These are phyloP conservation scores for Nomada fabriciana DNA, from an alignment of 2,888 invertebrate species.

Conservation along the genomic window DNA sequence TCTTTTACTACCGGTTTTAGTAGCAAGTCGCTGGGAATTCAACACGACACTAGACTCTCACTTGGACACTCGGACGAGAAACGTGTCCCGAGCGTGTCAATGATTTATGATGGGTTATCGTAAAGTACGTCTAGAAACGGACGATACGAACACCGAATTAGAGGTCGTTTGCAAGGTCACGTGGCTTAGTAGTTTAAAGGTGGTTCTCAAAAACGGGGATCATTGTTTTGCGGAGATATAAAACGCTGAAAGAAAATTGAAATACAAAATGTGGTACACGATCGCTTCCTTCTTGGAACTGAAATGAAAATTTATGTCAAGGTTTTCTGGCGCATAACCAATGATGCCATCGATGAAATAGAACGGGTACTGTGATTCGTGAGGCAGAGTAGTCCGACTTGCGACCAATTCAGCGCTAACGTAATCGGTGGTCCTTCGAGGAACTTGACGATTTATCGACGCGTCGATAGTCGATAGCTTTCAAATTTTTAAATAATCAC, in stretches of 20 bases:
- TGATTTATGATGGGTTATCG: constrained; percentile 44
- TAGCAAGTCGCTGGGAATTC: constrained; percentile 42
- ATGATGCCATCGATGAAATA: constrained; percentile 39
- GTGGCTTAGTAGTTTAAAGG: constrained; percentile 66
- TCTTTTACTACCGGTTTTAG: constrained; percentile 34
- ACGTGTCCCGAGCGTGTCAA: constrained; percentile 42
- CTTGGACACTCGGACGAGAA: constrained; percentile 21
- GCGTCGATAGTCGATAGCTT: background rate
- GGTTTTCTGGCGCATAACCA: constrained; percentile 29
- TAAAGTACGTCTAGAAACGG: constrained; percentile 39
- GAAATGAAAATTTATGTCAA: constrained; percentile 25
- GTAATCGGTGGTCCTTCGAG: background rate
- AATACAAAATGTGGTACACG: constrained; percentile 1
- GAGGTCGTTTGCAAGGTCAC: constrained; percentile 84
- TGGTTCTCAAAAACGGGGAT: constrained; percentile 31
- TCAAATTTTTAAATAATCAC: background rate
- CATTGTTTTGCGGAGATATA: background rate
- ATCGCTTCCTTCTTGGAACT: background rate
- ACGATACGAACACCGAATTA: constrained; percentile 68
- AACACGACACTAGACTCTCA: background rate
- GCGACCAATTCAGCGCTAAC: constrained; percentile 16
- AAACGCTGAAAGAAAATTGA: background rate
- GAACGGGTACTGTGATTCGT: constrained; percentile 24
- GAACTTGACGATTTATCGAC: constrained; percentile 20
- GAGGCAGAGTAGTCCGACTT: constrained; percentile 7